These are phyloP conservation scores for Aspidiotus destructor DNA, from an alignment of 2,888 invertebrate genomes.

Conservation along the genomic window DNA sequence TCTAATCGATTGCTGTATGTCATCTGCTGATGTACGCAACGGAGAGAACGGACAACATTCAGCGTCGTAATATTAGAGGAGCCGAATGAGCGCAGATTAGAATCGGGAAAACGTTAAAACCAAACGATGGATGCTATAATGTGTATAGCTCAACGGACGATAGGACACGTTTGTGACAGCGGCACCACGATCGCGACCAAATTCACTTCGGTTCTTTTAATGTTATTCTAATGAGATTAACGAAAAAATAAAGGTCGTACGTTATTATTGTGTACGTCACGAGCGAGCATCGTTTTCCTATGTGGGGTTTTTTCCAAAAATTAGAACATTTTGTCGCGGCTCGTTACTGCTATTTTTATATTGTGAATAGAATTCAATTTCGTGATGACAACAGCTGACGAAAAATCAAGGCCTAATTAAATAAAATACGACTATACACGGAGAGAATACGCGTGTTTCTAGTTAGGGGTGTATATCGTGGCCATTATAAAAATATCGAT, in stretches of 20 bases:
- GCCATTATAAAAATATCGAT: no score
- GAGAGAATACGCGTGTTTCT: no score
- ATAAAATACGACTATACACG: no score
- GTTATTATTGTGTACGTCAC: no score
- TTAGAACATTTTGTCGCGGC: no score
- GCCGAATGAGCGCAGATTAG: conserved; percentile 13
- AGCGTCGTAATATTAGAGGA: not conserved
- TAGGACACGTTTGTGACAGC: conserved; percentile 4
- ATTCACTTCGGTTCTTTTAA: not conserved
- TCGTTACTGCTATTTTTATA: no score
- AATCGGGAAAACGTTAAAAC: conserved; percentile 17
- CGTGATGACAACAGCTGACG: no score
- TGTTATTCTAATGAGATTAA: conserved; percentile 30
- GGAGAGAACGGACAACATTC: not conserved
- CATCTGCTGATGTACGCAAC: conserved; percentile 23
- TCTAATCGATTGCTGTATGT: conserved; percentile 29
- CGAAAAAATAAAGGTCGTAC: not conserved
- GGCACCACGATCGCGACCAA: not conserved
- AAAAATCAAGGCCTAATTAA: no score
- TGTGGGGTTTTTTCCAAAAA: no score
- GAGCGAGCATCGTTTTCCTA: no score
- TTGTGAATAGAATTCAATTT: no score
- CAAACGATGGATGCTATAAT: conserved; percentile 14
- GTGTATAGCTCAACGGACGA: not conserved
- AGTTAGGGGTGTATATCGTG: no score